phyloP scores from a whole-genome alignment of 64 coral and sea anemone genomes.

The Platygyra sinensis region DNA sequence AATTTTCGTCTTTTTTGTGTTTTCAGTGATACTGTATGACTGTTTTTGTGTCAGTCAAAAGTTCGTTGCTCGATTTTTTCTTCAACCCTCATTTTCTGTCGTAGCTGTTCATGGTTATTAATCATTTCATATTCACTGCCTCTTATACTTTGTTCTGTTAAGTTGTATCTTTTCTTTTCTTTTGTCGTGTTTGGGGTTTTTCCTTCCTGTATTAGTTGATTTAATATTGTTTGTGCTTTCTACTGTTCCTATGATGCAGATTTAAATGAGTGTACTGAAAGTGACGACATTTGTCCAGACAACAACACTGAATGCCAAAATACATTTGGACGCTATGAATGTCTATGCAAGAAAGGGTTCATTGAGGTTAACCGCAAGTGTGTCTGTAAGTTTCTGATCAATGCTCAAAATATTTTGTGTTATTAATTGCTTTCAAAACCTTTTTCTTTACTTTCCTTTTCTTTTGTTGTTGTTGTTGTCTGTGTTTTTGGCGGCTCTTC shows the following conservation, averaged over 20 bases:
- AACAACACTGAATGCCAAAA: constrained; percentile 37
- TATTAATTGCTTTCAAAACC: too few relatives aligned
- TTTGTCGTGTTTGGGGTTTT: background rate
- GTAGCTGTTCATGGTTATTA: background rate
- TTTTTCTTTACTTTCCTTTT: too few relatives aligned
- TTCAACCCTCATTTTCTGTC: background rate
- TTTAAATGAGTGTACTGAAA: constrained; percentile 6
- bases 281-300: constrained; percentile 1
- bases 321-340: constrained; percentile 60
- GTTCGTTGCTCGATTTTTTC: too few relatives aligned
- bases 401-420: too few relatives aligned
- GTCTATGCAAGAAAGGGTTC: constrained; percentile 44
- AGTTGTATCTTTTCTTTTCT: background rate
- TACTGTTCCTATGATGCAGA: background rate
- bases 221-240: background rate
- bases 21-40: background rate
- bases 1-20: background rate
- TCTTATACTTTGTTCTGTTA: background rate
- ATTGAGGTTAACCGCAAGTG: constrained; percentile 42
- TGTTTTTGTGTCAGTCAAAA: too few relatives aligned
- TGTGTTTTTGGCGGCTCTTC: too few relatives aligned
- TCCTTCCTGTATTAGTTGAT: background rate
- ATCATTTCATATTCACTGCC: too few relatives aligned
- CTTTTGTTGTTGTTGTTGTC: too few relatives aligned
- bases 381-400: constrained; percentile 19